Evolutionary conservation across 2,888 invertebrate genomes (phyloP).

Genomic region (Sialis lutaria): DNA sequence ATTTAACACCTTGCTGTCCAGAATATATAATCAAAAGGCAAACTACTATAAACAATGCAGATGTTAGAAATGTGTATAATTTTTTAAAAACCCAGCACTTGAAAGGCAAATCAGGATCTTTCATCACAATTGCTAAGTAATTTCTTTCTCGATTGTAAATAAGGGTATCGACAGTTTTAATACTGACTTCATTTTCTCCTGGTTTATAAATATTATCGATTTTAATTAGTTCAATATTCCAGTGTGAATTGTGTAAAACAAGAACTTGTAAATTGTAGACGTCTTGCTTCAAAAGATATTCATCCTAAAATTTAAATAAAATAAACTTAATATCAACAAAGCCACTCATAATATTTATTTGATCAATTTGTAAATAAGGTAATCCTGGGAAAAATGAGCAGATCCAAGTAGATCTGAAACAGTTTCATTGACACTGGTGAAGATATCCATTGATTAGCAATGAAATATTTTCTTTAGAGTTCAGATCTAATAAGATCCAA

Average conservation of each 20-base stretch:
- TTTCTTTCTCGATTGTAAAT: conserved; percentile 27
- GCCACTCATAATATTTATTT: no score
- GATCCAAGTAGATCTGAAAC: no score
- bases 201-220: neutral
- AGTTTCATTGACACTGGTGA: no score
- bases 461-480: no score
- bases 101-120: conserved; percentile 42
- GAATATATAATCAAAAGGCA: conserved; percentile 22
- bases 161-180: neutral
- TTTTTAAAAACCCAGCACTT: conserved; percentile 37
- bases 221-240: conserved; percentile 29
- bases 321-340: no score
- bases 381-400: no score
- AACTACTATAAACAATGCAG: neutral
- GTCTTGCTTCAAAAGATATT: conserved; percentile 29
- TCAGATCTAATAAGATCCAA: no score
- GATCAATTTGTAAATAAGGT: no score
- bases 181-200: neutral
- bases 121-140: conserved; percentile 35
- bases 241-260: conserved; percentile 49
- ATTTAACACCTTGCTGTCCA: conserved; percentile 25
- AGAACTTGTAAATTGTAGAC: conserved; percentile 49
- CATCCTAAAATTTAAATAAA: conserved; percentile 21
- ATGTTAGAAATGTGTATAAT: neutral
- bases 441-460: no score